These are phyloP conservation scores for Drosophila colorata DNA, from an alignment of 2,888 invertebrate genomes.

Conservation along the genomic window DNA sequence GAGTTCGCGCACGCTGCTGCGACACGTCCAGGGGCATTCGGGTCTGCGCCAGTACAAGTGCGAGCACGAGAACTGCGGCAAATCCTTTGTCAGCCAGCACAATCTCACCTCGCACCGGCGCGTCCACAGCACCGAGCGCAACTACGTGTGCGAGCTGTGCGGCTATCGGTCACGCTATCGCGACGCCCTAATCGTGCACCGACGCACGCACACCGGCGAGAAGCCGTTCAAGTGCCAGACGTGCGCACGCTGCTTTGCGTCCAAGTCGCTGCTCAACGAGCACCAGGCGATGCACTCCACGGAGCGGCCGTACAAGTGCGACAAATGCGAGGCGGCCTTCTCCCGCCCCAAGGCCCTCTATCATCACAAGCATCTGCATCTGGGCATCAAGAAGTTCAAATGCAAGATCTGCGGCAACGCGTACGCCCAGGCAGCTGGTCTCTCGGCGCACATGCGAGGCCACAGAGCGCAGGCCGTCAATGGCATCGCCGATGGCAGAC, in stretches of 20 bases:
- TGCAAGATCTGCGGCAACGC: conserved; percentile 79
- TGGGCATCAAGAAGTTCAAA: conserved; percentile 81
- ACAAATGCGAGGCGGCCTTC: conserved; percentile 74
- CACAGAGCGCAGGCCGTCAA: conserved; percentile 60
- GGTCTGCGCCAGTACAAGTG: conserved; percentile 71
- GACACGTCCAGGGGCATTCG: conserved; percentile 70
- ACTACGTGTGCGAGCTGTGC: conserved; percentile 80
- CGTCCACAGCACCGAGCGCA: conserved; percentile 72
- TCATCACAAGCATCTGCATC: conserved; percentile 79
- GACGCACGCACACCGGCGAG: conserved; percentile 79
- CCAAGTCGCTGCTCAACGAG: conserved; percentile 74
- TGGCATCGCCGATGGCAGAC: conserved; percentile 15
- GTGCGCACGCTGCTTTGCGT: conserved; percentile 75
- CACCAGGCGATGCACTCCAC: conserved; percentile 81
- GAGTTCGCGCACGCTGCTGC: conserved; percentile 65
- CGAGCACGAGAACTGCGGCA: conserved; percentile 70
- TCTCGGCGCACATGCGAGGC: conserved; percentile 82
- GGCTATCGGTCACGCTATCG: conserved; percentile 76
- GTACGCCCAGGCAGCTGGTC: conserved; percentile 82
- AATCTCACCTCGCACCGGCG: conserved; percentile 71
- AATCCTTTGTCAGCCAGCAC: conserved; percentile 74
- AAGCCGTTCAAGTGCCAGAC: conserved; percentile 75
- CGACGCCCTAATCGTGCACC: conserved; percentile 74
- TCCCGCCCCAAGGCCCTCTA: conserved; percentile 77
- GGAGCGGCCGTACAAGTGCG: conserved; percentile 72